Conservation (phyloP, 2,113 vertebrate genomes). For the Pterocles orientalis region DNA sequence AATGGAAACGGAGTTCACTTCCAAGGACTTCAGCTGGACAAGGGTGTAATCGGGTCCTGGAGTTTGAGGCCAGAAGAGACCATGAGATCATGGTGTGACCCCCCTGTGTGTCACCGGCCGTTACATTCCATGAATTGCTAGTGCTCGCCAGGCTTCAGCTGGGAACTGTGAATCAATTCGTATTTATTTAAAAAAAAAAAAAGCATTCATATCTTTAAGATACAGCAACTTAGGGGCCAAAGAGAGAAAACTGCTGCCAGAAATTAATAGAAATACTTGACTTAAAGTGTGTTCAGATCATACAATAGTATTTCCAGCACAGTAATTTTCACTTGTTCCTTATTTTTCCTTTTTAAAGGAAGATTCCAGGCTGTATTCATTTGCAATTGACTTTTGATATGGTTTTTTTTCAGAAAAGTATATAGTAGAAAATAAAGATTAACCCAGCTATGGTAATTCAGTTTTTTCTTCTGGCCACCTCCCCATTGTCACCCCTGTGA, state of each 20-base stretch:
- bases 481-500: background rate
- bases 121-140: background rate
- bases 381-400: background rate
- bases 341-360: background rate
- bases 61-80: background rate
- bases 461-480: background rate
- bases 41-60: background rate
- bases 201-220: background rate
- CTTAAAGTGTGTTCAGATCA: background rate
- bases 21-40: background rate
- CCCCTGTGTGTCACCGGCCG: background rate
- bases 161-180: background rate
- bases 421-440: background rate
- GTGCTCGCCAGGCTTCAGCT: background rate
- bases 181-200: background rate
- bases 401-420: background rate
- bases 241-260: background rate
- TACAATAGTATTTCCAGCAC: background rate
- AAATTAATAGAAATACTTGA: background rate
- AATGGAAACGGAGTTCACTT: slow-evolving; percentile 20
- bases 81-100: background rate
- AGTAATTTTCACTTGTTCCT: background rate
- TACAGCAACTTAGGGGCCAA: background rate
- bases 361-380: background rate
- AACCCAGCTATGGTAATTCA: background rate